Base-by-base conservation (phyloP, 2,888 invertebrate genomes). In the Cataglyphis livida region DNA sequence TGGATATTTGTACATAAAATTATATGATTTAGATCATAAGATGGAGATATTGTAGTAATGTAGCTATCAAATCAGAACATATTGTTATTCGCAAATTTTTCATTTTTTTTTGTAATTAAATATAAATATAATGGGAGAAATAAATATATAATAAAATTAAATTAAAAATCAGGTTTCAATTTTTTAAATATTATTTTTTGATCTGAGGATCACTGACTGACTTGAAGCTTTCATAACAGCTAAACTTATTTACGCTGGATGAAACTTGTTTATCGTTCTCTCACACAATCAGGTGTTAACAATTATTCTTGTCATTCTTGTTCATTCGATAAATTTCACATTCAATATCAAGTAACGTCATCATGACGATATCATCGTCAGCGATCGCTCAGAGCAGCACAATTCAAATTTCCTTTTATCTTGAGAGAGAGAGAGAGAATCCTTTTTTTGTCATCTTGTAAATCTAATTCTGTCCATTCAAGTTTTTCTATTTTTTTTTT, bases 201-300 rank as follows among this genome's bases (percentile, higher is more conserved):
- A 78, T 66, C 66, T 78, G 57, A 41, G 76, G 57, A 59, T 78
- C 66, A 32, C 57, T 41, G 32, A 66, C 66, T 15, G 15, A 76
- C 15, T 54, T 21, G 28, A 76, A 76, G 32, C n/a, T 65, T 57
- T 15, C 57, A 35, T 21, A 78, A 28, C 3, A 51, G 48, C 35
- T 75, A 62, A 62, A 74, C 32, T 21, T 48, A 75, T 15, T 64
- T 44, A 62, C 61, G 51, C 48, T 28, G 25, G 48, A 61, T 75
- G 35, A 66, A 66, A 78, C 10, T 78, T 66, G 32, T 66, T 41
- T 38, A 65, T 65, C 28, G 12, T 54, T 54, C 54, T 15, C n/a
- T 48, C 62, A 62, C 6, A 15, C 10, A 15, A 21, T 62, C 10
- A 21, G n/a, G 7, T 74, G 7, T 74, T 62, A 62, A 28, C 6